phyloP scores from a whole-genome alignment of 2,888 invertebrate species.

The Papilio protenor region DNA sequence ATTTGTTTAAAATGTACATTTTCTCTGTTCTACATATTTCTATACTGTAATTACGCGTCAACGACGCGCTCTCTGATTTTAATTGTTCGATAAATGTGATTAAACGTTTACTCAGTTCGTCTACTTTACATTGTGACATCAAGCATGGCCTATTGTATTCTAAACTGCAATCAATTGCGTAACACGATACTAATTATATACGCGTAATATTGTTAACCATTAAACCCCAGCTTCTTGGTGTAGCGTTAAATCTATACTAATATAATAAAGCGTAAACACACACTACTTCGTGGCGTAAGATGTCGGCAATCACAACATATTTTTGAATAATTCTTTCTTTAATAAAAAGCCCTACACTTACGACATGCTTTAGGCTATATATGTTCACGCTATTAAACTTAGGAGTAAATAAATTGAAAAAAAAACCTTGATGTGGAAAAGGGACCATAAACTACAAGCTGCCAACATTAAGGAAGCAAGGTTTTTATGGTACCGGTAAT shows the following conservation, averaged over 20 bases:
- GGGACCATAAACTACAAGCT: too few relatives aligned
- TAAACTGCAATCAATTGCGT: constrained; percentile 13
- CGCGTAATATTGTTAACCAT: constrained; percentile 15
- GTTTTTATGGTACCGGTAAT: too few relatives aligned
- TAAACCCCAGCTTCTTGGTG: not conserved
- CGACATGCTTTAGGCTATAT: too few relatives aligned
- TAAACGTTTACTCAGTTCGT: constrained; percentile 11
- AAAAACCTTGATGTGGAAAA: too few relatives aligned
- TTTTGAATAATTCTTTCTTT: too few relatives aligned
- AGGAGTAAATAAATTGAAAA: too few relatives aligned
- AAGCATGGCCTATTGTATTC: constrained; percentile 31
- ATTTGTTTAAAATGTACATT: not conserved
- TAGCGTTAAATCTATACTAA: not conserved
- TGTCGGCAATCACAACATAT: too few relatives aligned
- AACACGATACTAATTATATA: constrained; percentile 27
- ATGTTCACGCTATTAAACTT: too few relatives aligned
- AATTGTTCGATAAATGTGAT: constrained; percentile 25
- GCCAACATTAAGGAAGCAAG: too few relatives aligned
- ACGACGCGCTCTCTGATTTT: not conserved
- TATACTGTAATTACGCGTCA: not conserved
- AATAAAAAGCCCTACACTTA: too few relatives aligned
- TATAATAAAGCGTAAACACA: too few relatives aligned
- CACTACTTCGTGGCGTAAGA: too few relatives aligned
- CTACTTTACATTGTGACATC: constrained; percentile 27
- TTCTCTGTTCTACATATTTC: not conserved